Percentiles rank a stretch among this genome's conserved stretches.
Evolutionary conservation across 1,140 invertebrate genomes (phyloP).

Genomic region (Oppia nitens): DNA sequence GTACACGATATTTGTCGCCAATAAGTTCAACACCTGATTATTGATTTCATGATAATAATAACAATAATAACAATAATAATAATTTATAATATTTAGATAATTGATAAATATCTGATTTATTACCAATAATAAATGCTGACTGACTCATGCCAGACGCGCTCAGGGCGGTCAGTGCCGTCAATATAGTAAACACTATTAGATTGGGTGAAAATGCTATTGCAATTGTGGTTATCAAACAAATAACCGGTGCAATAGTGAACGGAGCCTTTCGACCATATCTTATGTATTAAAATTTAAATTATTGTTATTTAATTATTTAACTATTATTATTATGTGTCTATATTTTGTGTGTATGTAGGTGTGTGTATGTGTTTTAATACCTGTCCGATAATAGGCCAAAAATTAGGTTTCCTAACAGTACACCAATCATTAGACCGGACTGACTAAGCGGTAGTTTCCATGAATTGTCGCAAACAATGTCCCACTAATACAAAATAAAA

Average conservation of each 20-base stretch:
- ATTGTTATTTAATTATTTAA: background rate
- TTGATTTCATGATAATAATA: too few species aligned
- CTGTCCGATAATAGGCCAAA: background rate
- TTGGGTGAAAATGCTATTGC: background rate
- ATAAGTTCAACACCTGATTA: slow-evolving; percentile 25
- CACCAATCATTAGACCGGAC: slow-evolving; percentile 27
- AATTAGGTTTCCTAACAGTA: background rate
- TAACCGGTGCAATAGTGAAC: background rate
- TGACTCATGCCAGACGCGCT: background rate
- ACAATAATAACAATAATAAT: too few species aligned
- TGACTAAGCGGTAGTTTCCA: slow-evolving; percentile 23
- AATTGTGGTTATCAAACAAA: background rate
- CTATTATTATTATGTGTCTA: too few species aligned
- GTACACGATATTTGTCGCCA: slow-evolving; percentile 23
- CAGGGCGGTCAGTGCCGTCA: background rate
- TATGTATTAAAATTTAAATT: background rate
- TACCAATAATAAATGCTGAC: background rate
- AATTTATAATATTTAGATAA: background rate
- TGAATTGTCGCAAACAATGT: slow-evolving; percentile 23
- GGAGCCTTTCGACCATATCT: background rate
- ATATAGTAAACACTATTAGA: background rate
- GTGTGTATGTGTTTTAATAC: too few species aligned
- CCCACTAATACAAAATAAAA: slow-evolving; percentile 25
- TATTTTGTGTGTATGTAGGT: too few species aligned
- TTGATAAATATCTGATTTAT: background rate